Base-by-base conservation (phyloP, 2,113 vertebrate genomes). In the Psilopsiagon aurifrons region DNA sequence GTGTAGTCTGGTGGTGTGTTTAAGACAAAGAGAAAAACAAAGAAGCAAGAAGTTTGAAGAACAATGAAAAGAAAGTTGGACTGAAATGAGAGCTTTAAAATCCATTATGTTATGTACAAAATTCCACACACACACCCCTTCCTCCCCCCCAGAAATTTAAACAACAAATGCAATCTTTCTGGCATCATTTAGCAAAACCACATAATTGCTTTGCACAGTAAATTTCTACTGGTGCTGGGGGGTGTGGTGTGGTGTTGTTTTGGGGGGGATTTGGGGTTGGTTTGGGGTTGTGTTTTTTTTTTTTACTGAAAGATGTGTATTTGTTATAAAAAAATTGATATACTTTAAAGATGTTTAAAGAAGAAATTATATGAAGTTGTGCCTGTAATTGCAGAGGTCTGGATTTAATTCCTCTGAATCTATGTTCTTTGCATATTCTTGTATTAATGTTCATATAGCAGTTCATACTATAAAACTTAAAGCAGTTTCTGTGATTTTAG, bases 1-100 rank as follows among this genome's bases (percentile, higher is more conserved):
- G 88, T 90, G 90, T 95, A 95, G 92, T 88, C 90, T 93, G 90
- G 75, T 93, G 90, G 83, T 93, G 79, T 94, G 68, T 86, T 73
- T 44, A 96, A 96, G 73, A 93, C 90, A 96, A 93, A 95, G 83
- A 81, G 60, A 86, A 95, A 96, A 78, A 60, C 20, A 90, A 77
- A 95, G 85, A 29, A 83, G 55, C 29, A 93, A 88, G 35, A 96
- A 96, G 90, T 75, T 10, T 78, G 64, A 88, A 83, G 76, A 94
- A 95, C 88, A 95, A 94, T 75, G 35, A 86, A 27, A 5, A 12
- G 88, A 80, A 93, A 88, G 80, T 60, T 78, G n/a, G 23, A 81
- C 5, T 15, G 68, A 92, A 95, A 77, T n/a, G 11, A 71, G 24
- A 88, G 52, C 33, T 94, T 88, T 59, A 78, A 83, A 86, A 51